Base-by-base conservation (phyloP, 1,140 invertebrate genomes). In the Ladona fulva region DNA sequence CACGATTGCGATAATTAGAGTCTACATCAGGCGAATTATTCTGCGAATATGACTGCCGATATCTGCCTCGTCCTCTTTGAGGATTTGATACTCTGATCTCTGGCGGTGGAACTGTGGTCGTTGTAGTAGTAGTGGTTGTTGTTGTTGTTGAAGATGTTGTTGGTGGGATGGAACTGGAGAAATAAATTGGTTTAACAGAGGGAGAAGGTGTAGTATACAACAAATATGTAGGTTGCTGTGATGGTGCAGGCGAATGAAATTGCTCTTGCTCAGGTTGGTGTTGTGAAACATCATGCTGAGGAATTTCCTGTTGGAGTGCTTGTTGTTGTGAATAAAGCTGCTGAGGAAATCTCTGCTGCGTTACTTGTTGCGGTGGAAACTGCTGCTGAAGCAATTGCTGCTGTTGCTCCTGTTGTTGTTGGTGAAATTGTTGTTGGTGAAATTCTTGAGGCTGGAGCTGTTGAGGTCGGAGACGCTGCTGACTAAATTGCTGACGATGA, bases 51-150 rank as follows among this genome's bases (percentile, higher is more conserved):
- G 78, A 74, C 75, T 80, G 84, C 83, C 84, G 82, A 37, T 83
- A 83, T 77, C 85, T 80, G 75, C 81, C 78, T 24, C 84, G 81
- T 19, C 80, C 44, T 74, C 84, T 83, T 5, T 82, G 78, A 0
- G 83, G 85, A n/a, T n/a, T n/a, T n/a, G n/a, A n/a, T 0, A 81
- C 82, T 10, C 78, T 52, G 76, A 83, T 82, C 12, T 82, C 81
- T 12, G 81, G 82, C 10, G 83, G 83, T n/a, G 82, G 83, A 0
- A 81, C 81, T 7, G 82, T 81, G 0, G 82, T 80, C 0, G 81
- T 82, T 0, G 80, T 79, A 0, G 82, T 80, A 8, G 81, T 81
- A 0, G 81, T 83, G 0, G 82, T 82, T 0, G 83, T 78, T 0
- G 80, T 81, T 10, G 80, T 22, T n/a, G 14, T 74, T 1, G 24